Base-by-base conservation (phyloP, 2,888 invertebrate genomes). In the Diachrysia chrysitis region DNA sequence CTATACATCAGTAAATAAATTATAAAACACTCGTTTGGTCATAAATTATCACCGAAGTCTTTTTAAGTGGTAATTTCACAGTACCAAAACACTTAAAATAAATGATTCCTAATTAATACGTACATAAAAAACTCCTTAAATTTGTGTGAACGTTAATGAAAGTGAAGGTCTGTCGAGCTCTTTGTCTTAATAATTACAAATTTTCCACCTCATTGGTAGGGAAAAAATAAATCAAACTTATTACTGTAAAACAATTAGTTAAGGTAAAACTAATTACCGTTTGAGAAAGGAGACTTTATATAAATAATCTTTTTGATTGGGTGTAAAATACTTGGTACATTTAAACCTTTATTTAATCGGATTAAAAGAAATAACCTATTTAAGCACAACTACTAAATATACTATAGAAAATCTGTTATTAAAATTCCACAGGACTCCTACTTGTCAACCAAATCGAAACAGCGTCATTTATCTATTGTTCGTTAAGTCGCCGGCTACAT, bases 101-200 rank as follows among this genome's bases (percentile, higher is more conserved):
- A 42, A 42, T n/a, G 5, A n/a, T 42, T 42, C 16, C 1, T 42
- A n/a, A 42, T 42, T 42, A 16, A 4, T 42, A 42, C 42, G n/a
- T 5, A 42, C n/a, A 42, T 29, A 74, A 63, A n/a, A 64, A 76
- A 66, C 66, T 53, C 14, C 53, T 71, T 51, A 71, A 74, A 62
- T 69, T 71, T 37, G 54, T 72, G 58, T 46, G 63, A 71, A 62
- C 69, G 53, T 67, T 66, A 61, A 77, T 77, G 63, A 63, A 72
- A 72, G 63, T 32, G 78, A 79, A 80, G 80, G 80, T 71, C 69
- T 76, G 67, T 60, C 23, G 46, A 55, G 12, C 48, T 69, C 69
- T 74, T 80, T 80, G 80, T 80, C 63, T 62, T 37, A 69, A 75
- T 75, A 80, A 80, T 80, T 78, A 71, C 71, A 67, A 79, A 73